Base-by-base conservation (phyloP, 1,140 invertebrate genomes). In the Neuroterus valhalla region DNA sequence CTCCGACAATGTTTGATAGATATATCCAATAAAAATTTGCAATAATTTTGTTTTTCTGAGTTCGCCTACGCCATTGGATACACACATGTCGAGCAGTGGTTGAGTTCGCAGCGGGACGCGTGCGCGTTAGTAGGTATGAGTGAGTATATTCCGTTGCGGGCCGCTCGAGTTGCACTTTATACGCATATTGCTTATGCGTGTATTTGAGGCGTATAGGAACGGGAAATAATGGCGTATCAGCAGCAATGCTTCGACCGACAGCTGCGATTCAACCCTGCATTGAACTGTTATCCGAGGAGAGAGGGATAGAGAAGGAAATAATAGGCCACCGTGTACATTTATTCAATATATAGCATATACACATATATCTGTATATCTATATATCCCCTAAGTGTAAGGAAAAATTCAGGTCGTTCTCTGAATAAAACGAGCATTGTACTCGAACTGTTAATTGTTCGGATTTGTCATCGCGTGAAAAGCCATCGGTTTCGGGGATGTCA, bases 181-280 rank as follows among this genome's bases (percentile, higher is more conserved):
- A 8, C 31, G 31, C 10, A 38, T 48, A 45, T 17, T 70, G 66
- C 68, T 72, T 77, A 74, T 70, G 73, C 42, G 55, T 26, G 52
- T 62, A 12, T 62, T 62, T 23, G 52, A 26, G 52, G 52, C 52
- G 26, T 62, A 71, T 70, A 69, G 74, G 76, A 78, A 75, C 26
- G 72, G 72, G 68, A 77, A 81, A 81, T 81, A 81, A 77, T 81
- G 75, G 77, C 72, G 76, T 69, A 81, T 81, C 78, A 81, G 79
- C 75, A 74, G 76, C 73, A 62, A 74, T 70, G 68, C 75, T 72
- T 77, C 72, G 73, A 74, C 72, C 75, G 79, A 77, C 79, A 78
- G 79, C 79, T 78, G 77, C 79, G 69, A 78, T 74, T 72, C 76
- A 81, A 81, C 76, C 76, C 69, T 21, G 70, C 66, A 81, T 81